Base-by-base conservation (phyloP, 2,888 invertebrate species). In the Yponomeuta cagnagella region DNA sequence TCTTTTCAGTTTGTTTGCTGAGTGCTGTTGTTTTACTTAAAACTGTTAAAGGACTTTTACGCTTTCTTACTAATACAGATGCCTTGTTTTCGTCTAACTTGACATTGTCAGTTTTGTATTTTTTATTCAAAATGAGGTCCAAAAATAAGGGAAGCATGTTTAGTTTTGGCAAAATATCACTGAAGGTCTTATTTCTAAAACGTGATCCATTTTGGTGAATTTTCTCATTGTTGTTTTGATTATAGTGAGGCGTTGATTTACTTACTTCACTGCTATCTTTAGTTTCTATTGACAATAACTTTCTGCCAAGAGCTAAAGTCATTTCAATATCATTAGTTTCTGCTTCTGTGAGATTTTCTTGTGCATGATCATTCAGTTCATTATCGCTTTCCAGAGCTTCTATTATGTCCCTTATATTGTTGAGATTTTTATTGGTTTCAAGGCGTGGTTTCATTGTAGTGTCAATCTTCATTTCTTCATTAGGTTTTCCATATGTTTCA, bases 371-470 rank as follows among this genome's bases (percentile, higher is more conserved):
- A 71, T 79, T 72, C 37, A 74, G 70, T 58, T 71, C 75, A 10
- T 79, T 76, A 10, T 83, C 80, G 65, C 74, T 77, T 75, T 89
- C 84, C 71, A 90, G 75, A 68, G 81, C 83, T 73, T 88, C 79
- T 72, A 92, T 90, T 71, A 92, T 86, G 74, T 92, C 91, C 68
- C 80, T 82, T 74, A 92, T 91, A 74, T 90, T 92, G 78, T 90
- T 88, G 0, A 83, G 76, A 77, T 76, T 84, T 72, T 78, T 79
- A 73, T 82, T 75, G 72, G 73, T 71, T 73, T 78, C 76, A 70
- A 72, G 12, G 48, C 70, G 66, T 43, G 37, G 48, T 31, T 63
- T 68, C 72, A 33, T 69, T 66, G 71, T 68, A 72, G 64, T 70
- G 70, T 68, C 66, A 33, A 72, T 72, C 70, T 65, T 73, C 69